phyloP scores from a whole-genome alignment of 2,888 invertebrate species.

The Ceriagrion tenellum region DNA sequence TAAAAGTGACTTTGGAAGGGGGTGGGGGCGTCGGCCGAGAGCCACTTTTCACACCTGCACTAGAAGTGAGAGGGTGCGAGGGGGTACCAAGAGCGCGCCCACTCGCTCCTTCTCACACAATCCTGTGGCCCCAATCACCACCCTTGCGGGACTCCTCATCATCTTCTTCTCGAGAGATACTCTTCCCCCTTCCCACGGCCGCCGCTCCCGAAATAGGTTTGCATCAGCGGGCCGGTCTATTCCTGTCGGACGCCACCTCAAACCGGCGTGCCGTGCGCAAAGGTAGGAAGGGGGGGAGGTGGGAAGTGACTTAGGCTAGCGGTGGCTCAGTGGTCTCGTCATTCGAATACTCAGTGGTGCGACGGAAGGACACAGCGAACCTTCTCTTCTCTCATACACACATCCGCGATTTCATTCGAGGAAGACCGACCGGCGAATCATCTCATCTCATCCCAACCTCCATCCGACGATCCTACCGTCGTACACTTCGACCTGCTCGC shows the following conservation, averaged over 20 bases:
- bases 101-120: neutral
- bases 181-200: neutral
- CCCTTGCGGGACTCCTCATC: neutral
- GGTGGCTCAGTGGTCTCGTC: neutral
- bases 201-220: conserved; percentile 55
- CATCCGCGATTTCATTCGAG: neutral
- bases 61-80: neutral
- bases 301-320: conserved; percentile 61
- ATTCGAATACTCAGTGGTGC: conserved; percentile 67
- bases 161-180: too few species aligned
- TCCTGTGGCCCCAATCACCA: neutral
- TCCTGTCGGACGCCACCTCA: conserved; percentile 53
- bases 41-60: neutral
- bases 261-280: conserved; percentile 57
- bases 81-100: neutral
- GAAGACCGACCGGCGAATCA: too few species aligned
- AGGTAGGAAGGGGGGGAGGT: neutral
- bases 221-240: conserved; percentile 68
- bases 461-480: conserved; percentile 16
- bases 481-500: conserved; percentile 43
- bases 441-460: neutral
- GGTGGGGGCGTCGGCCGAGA: neutral
- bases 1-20: neutral
- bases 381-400: too few species aligned
- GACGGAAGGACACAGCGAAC: conserved; percentile 40